phyloP scores from a whole-genome alignment of 1,140 invertebrate genomes.

The Lysiphlebus fabarum region DNA sequence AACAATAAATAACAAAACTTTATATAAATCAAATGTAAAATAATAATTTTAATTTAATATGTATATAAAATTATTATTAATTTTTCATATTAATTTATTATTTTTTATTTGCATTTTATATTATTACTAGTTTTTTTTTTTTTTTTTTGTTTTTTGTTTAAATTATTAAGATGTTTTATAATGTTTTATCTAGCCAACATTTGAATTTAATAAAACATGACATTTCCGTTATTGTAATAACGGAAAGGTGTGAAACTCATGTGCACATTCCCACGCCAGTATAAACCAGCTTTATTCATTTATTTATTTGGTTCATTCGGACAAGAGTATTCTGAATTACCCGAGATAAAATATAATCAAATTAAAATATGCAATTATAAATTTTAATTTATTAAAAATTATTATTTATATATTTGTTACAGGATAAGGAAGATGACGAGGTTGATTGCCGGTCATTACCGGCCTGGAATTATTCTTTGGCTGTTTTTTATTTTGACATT shows the following conservation, averaged over 20 bases:
- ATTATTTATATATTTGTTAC: conserved; percentile 33
- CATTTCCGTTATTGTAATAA: conserved; percentile 19
- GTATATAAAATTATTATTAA: too few relatives aligned
- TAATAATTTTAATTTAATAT: too few relatives aligned
- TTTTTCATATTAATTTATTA: too few relatives aligned
- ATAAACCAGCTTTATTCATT: not conserved
- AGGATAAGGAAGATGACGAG: conserved; percentile 50
- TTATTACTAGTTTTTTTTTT: too few relatives aligned
- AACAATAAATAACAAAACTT: too few relatives aligned
- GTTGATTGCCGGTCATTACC: conserved; percentile 48
- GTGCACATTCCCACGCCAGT: conserved; percentile 17
- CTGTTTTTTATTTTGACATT: conserved; percentile 41
- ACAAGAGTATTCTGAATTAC: not conserved
- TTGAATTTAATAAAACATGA: conserved; percentile 13
- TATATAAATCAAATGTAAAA: too few relatives aligned
- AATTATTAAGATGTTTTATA: too few relatives aligned
- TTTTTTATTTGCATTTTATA: too few relatives aligned
- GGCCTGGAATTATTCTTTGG: conserved; percentile 49
- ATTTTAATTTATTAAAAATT: not conserved
- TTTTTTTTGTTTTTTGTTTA: too few relatives aligned
- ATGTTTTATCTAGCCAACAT: too few relatives aligned
- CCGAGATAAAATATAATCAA: not conserved
- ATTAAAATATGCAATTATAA: not conserved
- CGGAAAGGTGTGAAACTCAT: conserved; percentile 14
- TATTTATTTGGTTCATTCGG: not conserved